Evolutionary conservation across 2,888 invertebrate species (phyloP), one percentile per base, ranked within the genome.

Genomic region (Drosophila lutescens): DNA sequence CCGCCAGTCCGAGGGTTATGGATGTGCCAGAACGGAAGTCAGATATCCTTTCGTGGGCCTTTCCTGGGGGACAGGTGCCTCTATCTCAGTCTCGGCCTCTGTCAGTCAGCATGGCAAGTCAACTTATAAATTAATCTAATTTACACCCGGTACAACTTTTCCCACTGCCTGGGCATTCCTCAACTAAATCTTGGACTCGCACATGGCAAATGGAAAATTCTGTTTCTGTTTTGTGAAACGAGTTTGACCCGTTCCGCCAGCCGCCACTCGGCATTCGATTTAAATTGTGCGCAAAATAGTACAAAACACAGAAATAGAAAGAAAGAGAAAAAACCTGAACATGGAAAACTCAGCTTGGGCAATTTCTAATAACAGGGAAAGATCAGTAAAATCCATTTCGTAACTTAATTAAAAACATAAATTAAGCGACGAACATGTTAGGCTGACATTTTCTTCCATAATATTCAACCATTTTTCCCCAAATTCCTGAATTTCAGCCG

Each of bases 401-500:
- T 70, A 77, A 79, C 80, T 86, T 83, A 83, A 83, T 83, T 83
- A 83, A 83, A 83, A 83, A 23, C 83, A 83, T 83, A 83, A 83
- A 83, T 83, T 78, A 85, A 20, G 20, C 38, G 43, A 10, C 55
- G 41, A 51, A 76, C 83, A 83, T 69, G 86, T 88, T 88, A 80
- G 86, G 79, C 84, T 76, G 83, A 81, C 85, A 79, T 84, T 77
- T 74, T 75, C 36, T 36, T 13, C 12, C n/a, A 43, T 49, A 53
- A 54, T 70, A 74, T 71, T 70, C 67, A 30, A 56, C 54, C 54
- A 71, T 78, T 81, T 84, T 76, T 73, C 62, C 20, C 44, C 34
- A 49, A 50, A 26, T 60, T 51, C 43, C 46, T 60, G 13, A 49
- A 61, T 63, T 57, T 50, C 66, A 20, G n/a, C 53, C 47, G 40